Evolutionary conservation across 2,113 vertebrate species (phyloP).

Genomic region (Alligator mississippiensis): DNA sequence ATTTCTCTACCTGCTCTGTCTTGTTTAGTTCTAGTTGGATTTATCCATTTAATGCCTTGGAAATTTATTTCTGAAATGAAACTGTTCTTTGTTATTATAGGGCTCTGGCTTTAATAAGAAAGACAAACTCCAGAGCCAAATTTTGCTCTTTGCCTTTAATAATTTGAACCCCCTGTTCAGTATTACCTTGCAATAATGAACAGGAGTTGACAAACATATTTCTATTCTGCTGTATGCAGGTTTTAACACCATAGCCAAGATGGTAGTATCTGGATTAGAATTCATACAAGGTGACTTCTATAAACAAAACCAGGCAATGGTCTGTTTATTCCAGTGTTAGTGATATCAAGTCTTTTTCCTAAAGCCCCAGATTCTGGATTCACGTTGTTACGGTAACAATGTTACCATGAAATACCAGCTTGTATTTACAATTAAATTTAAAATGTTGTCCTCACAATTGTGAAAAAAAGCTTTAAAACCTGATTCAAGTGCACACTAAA

Average conservation of each 20-base stretch:
- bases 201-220: background rate
- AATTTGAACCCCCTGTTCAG: background rate
- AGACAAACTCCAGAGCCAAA: background rate
- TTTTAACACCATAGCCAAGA: background rate
- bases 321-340: too few species aligned
- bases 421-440: too few species aligned
- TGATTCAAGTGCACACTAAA: too few species aligned
- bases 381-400: too few species aligned
- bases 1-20: background rate
- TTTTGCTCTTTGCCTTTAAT: background rate
- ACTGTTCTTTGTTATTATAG: background rate
- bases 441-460: too few species aligned
- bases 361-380: too few species aligned
- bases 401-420: too few species aligned
- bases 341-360: too few species aligned
- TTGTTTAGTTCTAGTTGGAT: background rate
- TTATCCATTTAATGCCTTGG: background rate
- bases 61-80: background rate
- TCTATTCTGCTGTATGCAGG: background rate
- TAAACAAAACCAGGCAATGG: background rate
- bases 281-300: background rate
- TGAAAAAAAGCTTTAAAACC: too few species aligned
- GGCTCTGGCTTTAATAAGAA: background rate
- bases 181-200: background rate
- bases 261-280: background rate